phyloP scores from a whole-genome alignment of 1,140 invertebrate genomes.

The Drosophila triauraria region DNA sequence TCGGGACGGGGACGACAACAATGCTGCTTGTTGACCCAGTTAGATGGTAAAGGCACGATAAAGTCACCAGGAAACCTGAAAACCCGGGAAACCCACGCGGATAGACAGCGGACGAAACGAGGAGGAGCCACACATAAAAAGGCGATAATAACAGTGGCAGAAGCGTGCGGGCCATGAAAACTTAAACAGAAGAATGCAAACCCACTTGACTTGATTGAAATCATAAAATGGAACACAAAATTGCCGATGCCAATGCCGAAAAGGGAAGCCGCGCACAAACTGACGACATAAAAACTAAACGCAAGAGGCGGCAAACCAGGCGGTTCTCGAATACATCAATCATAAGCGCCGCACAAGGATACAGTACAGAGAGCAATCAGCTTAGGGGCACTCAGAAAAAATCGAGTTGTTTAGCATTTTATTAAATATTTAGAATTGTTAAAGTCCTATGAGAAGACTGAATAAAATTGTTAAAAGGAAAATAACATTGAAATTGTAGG shows the following conservation, averaged over 20 bases:
- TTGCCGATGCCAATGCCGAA: constrained; percentile 37
- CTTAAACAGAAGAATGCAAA: constrained; percentile 65
- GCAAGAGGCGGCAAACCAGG: constrained; percentile 24
- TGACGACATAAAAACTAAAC: constrained; percentile 69
- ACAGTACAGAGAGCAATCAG: constrained; percentile 13
- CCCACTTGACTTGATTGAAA: constrained; percentile 83
- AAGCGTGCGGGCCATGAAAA: constrained; percentile 56
- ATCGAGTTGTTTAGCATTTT: fast-evolving
- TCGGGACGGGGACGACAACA: constrained; percentile 25
- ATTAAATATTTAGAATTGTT: no score
- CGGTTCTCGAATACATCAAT: constrained; percentile 64
- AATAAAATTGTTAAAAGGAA: not conserved
- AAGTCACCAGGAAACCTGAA: constrained; percentile 20
- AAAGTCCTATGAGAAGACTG: not conserved
- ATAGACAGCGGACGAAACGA: constrained; percentile 4
- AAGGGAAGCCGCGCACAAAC: constrained; percentile 31
- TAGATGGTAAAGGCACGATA: constrained; percentile 60
- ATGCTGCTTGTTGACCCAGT: constrained; percentile 65
- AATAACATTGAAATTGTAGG: not conserved
- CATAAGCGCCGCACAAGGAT: constrained; percentile 42
- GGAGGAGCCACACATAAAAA: constrained; percentile 22
- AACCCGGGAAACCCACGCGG: constrained; percentile 1
- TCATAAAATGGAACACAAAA: constrained; percentile 62
- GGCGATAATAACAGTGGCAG: constrained; percentile 57
- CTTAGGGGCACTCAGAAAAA: constrained; percentile 13